Evolutionary conservation across 2,888 invertebrate species (phyloP), one percentile per base, ranked within the genome.

Genomic region (Gymnoscelis rufifasciata): DNA sequence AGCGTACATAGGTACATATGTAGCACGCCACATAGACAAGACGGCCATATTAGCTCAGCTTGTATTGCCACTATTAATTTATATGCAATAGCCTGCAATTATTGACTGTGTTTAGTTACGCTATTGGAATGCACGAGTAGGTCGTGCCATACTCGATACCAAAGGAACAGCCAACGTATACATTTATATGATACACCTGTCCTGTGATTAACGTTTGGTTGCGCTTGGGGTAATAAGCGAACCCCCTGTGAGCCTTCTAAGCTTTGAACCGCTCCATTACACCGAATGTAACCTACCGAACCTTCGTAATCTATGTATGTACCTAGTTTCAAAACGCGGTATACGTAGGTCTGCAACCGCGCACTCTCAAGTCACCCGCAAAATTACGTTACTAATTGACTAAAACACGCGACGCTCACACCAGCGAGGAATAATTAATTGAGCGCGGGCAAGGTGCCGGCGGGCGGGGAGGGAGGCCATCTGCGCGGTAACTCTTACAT

Each of bases 321-420:
- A 61, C 68, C 61, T 56, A 68, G 66, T 67, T 68, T 71, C 77
- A 74, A 74, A 74, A 71, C 68, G 68, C 66, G 66, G 65, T 70
- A 67, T 55, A 66, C 48, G 69, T 66, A 66, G 68, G 78, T 73
- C 74, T 68, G 71, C 76, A 75, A 73, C 74, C 78, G 74, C 82
- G 79, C 78, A 79, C 78, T 82, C 84, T 84, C 86, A 82, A 86
- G 84, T 86, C 84, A 82, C 79, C 87, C 87, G 78, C 87, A 87
- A 86, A 88, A 88, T 88, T 87, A 87, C 86, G 83, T 87, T 86
- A 86, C 87, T 88, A 88, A 88, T 88, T 88, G 88, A 87, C 81
- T 88, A 84, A 87, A 88, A 88, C 87, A 87, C 86, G 87, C 87
- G 87, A 86, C 83, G 79, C 86, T 87, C 83, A 86, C 87, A 83